Percentiles rank a stretch among this genome's conserved stretches.
Conservation (phyloP, 2,888 invertebrate species). For the Polylopha cassiicola region DNA sequence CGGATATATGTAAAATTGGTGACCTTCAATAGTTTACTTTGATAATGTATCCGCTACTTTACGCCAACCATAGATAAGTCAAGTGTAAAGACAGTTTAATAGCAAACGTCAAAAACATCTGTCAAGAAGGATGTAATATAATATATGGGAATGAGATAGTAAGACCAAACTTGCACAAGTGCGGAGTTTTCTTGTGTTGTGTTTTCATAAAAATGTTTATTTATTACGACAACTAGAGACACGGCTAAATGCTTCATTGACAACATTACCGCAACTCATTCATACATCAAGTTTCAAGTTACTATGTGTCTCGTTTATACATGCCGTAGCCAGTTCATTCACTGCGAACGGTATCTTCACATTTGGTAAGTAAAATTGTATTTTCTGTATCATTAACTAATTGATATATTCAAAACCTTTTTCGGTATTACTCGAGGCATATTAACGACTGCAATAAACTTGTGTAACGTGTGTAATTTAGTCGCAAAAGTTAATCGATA, state of each 20-base stretch:
- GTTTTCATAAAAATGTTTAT: slow-evolving; percentile 12
- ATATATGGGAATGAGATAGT: not conserved
- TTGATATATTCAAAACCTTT: not conserved
- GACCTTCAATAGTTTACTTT: no score
- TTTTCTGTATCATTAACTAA: slow-evolving; percentile 26
- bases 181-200: slow-evolving; percentile 3
- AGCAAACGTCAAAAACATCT: slow-evolving; percentile 16
- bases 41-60: no score
- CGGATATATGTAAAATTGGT: no score
- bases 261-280: slow-evolving; percentile 12
- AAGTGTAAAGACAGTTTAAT: slow-evolving; percentile 7
- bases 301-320: slow-evolving; percentile 11
- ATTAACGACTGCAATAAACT: not conserved
- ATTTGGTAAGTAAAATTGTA: slow-evolving; percentile 23
- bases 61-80: no score
- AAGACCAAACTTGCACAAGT: slow-evolving; percentile 11
- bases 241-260: slow-evolving; percentile 10
- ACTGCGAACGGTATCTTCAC: slow-evolving; percentile 4
- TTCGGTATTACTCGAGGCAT: not conserved
- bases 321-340: slow-evolving; percentile 10
- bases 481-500: slow-evolving; percentile 25
- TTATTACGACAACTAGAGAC: slow-evolving; percentile 14
- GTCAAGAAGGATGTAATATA: slow-evolving; percentile 2
- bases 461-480: not conserved
- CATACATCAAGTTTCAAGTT: slow-evolving; percentile 10